phyloP scores from a whole-genome alignment of 30 jellyfish, hydroid and myxozoan genomes.

The Cassiopea andromeda region DNA sequence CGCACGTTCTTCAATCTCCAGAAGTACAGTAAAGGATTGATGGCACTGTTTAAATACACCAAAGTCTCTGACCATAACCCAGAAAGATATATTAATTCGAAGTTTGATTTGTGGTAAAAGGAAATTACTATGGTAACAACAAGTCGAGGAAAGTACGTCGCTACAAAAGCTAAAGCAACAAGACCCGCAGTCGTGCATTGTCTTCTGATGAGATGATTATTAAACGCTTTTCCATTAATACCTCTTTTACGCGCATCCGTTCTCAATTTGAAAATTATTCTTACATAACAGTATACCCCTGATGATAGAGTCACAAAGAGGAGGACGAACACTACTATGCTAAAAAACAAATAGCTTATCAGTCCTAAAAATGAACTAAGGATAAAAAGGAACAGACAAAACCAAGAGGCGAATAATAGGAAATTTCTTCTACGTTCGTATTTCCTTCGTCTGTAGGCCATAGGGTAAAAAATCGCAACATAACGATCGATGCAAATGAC shows the following conservation, averaged over 20 bases:
- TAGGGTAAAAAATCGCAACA: conserved; percentile 8
- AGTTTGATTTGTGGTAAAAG: not conserved
- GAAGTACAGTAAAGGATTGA: conserved; percentile 13
- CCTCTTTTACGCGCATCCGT: not conserved
- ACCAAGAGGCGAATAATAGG: not conserved
- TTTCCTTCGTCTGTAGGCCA: not conserved
- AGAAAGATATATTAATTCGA: conserved; percentile 7
- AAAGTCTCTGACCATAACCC: conserved; percentile 20
- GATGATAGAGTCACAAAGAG: not conserved
- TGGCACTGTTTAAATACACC: conserved; percentile 21
- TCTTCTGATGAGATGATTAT: not conserved
- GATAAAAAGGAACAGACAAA: not conserved
- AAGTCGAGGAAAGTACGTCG: not conserved
- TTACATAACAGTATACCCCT: conserved; percentile 1
- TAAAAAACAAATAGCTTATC: not conserved
- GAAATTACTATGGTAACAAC: not conserved
- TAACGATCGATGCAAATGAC: conserved; percentile 12
- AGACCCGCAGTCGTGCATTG: conserved; percentile 2
- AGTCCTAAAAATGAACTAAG: not conserved
- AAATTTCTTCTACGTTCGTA: not conserved
- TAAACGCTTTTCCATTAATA: too few relatives aligned
- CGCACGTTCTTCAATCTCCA: conserved; percentile 31
- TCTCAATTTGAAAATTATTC: not conserved
- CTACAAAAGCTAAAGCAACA: not conserved
- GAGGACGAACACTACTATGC: not conserved